phyloP scores from a whole-genome alignment of 1,140 invertebrate species.

The Bombus pyrosoma region DNA sequence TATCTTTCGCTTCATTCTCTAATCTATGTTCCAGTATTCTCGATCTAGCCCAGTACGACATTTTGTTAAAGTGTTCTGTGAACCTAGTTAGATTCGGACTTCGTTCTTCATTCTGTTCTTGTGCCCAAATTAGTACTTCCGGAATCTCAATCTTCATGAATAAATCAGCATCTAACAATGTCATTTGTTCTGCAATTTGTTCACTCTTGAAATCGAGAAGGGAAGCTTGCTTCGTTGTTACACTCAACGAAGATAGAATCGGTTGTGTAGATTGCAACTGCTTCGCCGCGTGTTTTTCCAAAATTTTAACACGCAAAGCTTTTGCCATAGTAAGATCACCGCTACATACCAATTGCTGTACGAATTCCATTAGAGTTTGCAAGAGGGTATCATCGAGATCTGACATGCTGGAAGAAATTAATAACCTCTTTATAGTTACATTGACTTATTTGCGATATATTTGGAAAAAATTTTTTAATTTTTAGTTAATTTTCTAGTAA shows the following conservation, averaged over 20 bases:
- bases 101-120: slow-evolving; percentile 97
- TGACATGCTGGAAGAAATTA: slow-evolving; percentile 85
- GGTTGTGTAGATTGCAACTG: slow-evolving; percentile 82
- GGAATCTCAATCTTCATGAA: slow-evolving; percentile 99
- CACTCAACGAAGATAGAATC: slow-evolving; percentile 80
- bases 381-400: slow-evolving; percentile 91
- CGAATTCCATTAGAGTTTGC: slow-evolving; percentile 93
- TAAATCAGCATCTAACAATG: slow-evolving; percentile 95
- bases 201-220: slow-evolving; percentile 96
- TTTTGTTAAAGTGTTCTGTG: slow-evolving; percentile 99
- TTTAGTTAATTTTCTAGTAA: background rate
- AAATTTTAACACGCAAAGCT: slow-evolving; percentile 93
- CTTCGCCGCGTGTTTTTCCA: slow-evolving; percentile 92
- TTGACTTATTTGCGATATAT: background rate
- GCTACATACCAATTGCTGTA: slow-evolving; percentile 93
- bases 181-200: slow-evolving; percentile 98
- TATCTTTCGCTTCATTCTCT: slow-evolving; percentile 93
- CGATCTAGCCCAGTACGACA: slow-evolving; percentile 95
- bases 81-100: slow-evolving; percentile 98
- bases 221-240: slow-evolving; percentile 86
- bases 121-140: slow-evolving; percentile 98
- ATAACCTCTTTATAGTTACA: background rate
- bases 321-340: slow-evolving; percentile 94
- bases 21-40: slow-evolving; percentile 86
- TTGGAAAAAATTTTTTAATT: background rate